phyloP scores from a whole-genome alignment of 1,140 invertebrate genomes.

The Ceratina calcarata region DNA sequence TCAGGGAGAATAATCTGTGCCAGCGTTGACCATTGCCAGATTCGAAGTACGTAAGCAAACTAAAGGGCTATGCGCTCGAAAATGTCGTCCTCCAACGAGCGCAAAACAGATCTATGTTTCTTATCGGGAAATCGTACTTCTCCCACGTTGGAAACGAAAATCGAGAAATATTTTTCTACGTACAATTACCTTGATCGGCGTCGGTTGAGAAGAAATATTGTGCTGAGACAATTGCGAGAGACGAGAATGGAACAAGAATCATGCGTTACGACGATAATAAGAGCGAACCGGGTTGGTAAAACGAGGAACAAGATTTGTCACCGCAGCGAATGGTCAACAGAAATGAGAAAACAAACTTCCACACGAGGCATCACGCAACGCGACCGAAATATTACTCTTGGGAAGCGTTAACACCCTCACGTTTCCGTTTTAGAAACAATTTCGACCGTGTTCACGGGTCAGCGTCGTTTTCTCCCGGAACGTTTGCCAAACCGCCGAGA shows the following conservation, averaged over 20 bases:
- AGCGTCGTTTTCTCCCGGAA: constrained; percentile 1
- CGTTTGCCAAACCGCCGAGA: constrained; percentile 43
- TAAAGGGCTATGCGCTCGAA: constrained; percentile 24
- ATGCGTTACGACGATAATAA: background rate
- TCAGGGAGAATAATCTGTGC: constrained; percentile 52
- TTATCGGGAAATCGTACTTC: too few relatives aligned
- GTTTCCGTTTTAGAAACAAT: constrained; percentile 37
- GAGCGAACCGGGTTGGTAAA: background rate
- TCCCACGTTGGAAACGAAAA: too few relatives aligned
- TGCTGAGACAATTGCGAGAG: background rate
- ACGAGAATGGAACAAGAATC: background rate
- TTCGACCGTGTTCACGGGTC: constrained; percentile 11
- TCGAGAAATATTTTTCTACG: too few relatives aligned
- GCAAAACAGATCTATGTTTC: too few relatives aligned
- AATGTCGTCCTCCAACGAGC: background rate
- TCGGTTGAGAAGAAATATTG: too few relatives aligned
- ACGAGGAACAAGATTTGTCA: constrained; percentile 29
- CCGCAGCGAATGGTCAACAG: constrained; percentile 1
- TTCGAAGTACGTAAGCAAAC: constrained; percentile 46
- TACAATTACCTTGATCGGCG: too few relatives aligned
- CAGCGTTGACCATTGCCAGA: constrained; percentile 56
- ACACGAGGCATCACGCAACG: background rate
- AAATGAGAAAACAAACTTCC: background rate
- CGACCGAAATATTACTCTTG: constrained; percentile 25
- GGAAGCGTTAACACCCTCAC: background rate